Evolutionary conservation across 2,888 invertebrate genomes (phyloP).

Genomic region (Agapostemon virescens): DNA sequence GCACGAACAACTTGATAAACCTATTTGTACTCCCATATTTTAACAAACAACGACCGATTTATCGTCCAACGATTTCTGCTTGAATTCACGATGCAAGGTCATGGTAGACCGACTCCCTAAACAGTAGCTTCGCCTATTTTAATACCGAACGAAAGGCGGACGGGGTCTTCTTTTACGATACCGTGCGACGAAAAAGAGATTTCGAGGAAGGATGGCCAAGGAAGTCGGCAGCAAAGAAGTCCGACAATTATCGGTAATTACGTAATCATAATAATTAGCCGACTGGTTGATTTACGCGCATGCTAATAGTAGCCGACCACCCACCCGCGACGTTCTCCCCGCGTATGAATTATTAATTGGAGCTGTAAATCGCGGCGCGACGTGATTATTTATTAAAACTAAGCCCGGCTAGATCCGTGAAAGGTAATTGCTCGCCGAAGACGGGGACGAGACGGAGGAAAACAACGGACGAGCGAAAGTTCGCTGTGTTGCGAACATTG

Average conservation of each 20-base stretch:
- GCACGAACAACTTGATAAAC: too few species aligned
- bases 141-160: neutral
- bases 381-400: conserved; percentile 69
- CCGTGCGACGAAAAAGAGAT: conserved; percentile 8
- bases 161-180: neutral
- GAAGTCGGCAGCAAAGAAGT: conserved; percentile 24
- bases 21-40: too few species aligned
- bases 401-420: conserved; percentile 55
- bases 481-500: conserved; percentile 11
- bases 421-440: conserved; percentile 33
- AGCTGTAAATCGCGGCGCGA: conserved; percentile 57
- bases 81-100: neutral
- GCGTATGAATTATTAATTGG: conserved; percentile 75
- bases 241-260: conserved; percentile 70
- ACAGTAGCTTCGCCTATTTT: neutral
- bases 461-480: conserved; percentile 21
- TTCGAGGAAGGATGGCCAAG: conserved; percentile 25
- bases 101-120: neutral
- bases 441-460: neutral
- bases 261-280: conserved; percentile 71
- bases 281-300: conserved; percentile 69
- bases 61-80: too few species aligned
- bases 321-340: conserved; percentile 66
- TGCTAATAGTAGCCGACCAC: conserved; percentile 63
- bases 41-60: neutral